Evolutionary conservation across 2,888 invertebrate genomes (phyloP).

Genomic region (Tetramorium bicarinatum): DNA sequence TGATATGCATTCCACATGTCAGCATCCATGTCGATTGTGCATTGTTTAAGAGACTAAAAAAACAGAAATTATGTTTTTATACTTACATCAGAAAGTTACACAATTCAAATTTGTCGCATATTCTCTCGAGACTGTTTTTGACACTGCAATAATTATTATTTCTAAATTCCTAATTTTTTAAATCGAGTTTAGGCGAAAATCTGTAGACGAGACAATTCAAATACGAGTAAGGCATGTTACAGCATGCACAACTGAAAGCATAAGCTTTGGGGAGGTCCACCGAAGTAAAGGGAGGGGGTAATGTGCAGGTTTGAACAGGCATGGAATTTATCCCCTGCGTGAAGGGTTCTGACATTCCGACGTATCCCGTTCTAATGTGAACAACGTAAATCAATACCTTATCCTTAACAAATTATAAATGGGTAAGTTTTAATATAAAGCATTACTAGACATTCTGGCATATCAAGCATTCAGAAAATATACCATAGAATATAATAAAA

Average conservation of each 20-base stretch:
- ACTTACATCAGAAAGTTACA: constrained; percentile 16
- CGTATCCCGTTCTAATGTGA: not conserved
- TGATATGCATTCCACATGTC: constrained; percentile 91
- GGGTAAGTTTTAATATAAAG: not conserved
- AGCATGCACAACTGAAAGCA: not conserved
- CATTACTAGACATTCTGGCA: not conserved
- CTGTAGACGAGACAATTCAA: not conserved
- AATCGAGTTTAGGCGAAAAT: not conserved
- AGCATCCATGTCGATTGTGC: constrained; percentile 89
- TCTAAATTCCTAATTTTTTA: not conserved
- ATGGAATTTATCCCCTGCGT: constrained; percentile 66
- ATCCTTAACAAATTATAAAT: not conserved
- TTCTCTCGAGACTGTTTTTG: not conserved
- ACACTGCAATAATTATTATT: constrained; percentile 1
- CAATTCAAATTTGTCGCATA: not conserved
- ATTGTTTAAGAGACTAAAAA: constrained; percentile 88
- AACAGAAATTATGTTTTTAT: constrained; percentile 24
- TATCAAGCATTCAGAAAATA: not conserved
- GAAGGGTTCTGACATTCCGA: not conserved
- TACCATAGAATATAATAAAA: not conserved
- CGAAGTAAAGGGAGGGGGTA: constrained; percentile 67
- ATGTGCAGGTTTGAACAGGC: constrained; percentile 81
- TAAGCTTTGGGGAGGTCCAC: constrained; percentile 71
- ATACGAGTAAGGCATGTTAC: not conserved
- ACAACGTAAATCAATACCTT: not conserved